Evolutionary conservation across 1,140 invertebrate genomes (phyloP).

Genomic region (Hydropsyche tenuis): DNA sequence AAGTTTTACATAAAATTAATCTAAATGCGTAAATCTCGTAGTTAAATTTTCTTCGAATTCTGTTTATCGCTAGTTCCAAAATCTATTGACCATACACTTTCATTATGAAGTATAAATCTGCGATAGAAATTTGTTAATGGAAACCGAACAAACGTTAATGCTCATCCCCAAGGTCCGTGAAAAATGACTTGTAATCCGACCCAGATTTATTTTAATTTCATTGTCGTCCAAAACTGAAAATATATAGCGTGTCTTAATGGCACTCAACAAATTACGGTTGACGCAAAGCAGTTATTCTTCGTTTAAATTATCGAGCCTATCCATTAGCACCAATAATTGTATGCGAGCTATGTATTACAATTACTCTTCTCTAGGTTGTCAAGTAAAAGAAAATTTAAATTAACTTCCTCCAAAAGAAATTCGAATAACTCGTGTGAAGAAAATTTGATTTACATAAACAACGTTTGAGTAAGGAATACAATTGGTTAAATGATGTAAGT

Average conservation of each 20-base stretch:
- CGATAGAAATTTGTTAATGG: constrained; percentile 3
- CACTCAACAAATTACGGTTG: constrained; percentile 14
- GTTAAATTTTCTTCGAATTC: too few species aligned
- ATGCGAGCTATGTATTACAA: neutral
- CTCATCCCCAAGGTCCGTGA: neutral
- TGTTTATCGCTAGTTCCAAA: too few species aligned
- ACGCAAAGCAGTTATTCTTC: constrained; percentile 1
- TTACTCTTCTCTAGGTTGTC: neutral
- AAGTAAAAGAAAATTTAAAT: too few species aligned
- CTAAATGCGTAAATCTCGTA: too few species aligned
- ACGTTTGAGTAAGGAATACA: too few species aligned
- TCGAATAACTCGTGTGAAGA: too few species aligned
- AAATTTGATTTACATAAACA: too few species aligned
- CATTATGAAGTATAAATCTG: too few species aligned
- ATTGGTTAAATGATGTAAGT: too few species aligned
- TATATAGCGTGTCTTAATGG: constrained; percentile 23
- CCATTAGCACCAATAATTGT: constrained; percentile 9
- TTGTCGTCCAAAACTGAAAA: constrained; percentile 22
- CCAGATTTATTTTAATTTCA: constrained; percentile 28
- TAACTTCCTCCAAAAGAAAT: too few species aligned
- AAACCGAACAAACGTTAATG: neutral
- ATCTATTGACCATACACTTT: too few species aligned
- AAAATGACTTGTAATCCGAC: constrained; percentile 22
- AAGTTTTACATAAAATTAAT: too few species aligned
- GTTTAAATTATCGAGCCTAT: constrained; percentile 20